These are phyloP conservation scores for Spilarctia lutea DNA, from an alignment of 2,888 invertebrate genomes.

Conservation along the genomic window DNA sequence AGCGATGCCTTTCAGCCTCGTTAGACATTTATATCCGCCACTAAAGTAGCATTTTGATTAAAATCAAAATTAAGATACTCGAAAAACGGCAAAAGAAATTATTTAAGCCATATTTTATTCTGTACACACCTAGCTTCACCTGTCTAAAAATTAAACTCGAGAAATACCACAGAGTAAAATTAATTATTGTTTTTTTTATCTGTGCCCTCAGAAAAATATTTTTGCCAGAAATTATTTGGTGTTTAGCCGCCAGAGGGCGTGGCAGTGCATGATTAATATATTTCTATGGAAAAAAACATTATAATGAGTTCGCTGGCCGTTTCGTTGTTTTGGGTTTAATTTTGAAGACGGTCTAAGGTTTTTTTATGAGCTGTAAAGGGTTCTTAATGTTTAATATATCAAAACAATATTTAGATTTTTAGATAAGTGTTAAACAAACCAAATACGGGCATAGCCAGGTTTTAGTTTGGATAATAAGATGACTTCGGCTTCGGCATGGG, in stretches of 20 bases:
- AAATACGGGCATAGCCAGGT: too few species aligned
- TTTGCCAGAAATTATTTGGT: constrained; percentile 85
- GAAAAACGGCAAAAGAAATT: constrained; percentile 59
- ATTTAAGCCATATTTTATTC: constrained; percentile 63
- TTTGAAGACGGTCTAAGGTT: constrained; percentile 48
- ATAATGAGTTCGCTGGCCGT: constrained; percentile 74
- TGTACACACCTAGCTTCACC: constrained; percentile 70
- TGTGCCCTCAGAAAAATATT: constrained; percentile 70
- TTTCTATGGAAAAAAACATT: constrained; percentile 78
- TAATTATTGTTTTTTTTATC: constrained; percentile 80
- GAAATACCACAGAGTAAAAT: constrained; percentile 79
- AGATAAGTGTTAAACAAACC: too few species aligned
- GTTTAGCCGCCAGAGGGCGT: constrained; percentile 83
- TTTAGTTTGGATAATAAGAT: too few species aligned
- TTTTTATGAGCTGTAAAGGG: constrained; percentile 44
- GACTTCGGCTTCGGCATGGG: too few species aligned
- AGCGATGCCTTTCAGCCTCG: constrained; percentile 15
- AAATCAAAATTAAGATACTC: constrained; percentile 56
- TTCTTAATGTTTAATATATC: constrained; percentile 26
- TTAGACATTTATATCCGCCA: constrained; percentile 15
- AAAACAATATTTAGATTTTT: not conserved
- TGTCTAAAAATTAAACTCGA: constrained; percentile 68
- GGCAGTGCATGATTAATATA: constrained; percentile 81
- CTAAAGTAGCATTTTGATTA: constrained; percentile 32
- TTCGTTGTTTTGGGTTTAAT: constrained; percentile 52